Evolutionary conservation across 1,140 invertebrate species (phyloP), one percentile per base, ranked within the genome.

Genomic region (Solenopsis fugax): DNA sequence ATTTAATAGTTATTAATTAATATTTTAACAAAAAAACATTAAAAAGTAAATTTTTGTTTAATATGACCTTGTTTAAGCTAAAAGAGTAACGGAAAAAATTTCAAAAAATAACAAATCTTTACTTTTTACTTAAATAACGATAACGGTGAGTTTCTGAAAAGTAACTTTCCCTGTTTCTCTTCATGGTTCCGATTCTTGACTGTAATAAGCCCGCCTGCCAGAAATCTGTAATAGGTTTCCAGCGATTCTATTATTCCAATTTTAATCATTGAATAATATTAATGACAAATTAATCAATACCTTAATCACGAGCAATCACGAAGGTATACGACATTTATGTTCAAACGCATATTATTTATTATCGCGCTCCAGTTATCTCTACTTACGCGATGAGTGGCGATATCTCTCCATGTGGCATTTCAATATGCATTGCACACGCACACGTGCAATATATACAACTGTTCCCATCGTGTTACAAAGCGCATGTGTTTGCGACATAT

Each of bases 281-380:
- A 75, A 81, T 48, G 56, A 73, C 7, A 62, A 34, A 84, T 84
- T 60, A 60, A 73, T 82, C 52, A 21, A 37, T 24, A 41, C 41
- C 4, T 78, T 71, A 71, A 58, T 71, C 64, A 37, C 12, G 16
- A 34, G 6, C 41, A 73, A 82, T 73, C 80, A 73, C 54, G 45
- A 41, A 24, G 18, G 13, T 50, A 2, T 73, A 34, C 41, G 69
- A 60, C 45, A 50, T 73, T 62, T 73, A 37, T 18, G 41, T 60
- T 62, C 18, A 60, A 84, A 24, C 18, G 34, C 54, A 75, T 84
- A 75, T 84, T 84, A 84, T 84, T 84, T 75, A 75, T 84, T 84
- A 84, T 84, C 80, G 41, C 54, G 54, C 41, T 75, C 54, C 18
- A 75, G 54, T 75, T 84, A 84, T 84, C 80, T 84, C 56, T 34